These are phyloP conservation scores for Bilobella aurantiaca DNA, from an alignment of 1,140 invertebrate genomes.

Conservation along the genomic window DNA sequence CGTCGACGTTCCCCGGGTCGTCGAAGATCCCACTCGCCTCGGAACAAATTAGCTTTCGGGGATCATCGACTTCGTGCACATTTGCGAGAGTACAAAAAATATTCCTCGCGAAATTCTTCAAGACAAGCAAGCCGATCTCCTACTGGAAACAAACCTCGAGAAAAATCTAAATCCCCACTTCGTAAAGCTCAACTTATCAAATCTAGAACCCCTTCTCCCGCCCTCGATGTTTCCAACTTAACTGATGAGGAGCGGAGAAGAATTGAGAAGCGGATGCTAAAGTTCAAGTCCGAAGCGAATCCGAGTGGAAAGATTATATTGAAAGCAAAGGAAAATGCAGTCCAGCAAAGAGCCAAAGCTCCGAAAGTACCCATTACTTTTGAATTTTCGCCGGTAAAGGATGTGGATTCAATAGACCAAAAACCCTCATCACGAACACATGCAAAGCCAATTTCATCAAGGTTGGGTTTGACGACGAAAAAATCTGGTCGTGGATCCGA, in stretches of 20 bases:
- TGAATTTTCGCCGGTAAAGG: no score
- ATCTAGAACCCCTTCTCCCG: background rate
- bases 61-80: background rate
- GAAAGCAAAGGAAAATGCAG: background rate
- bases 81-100: background rate
- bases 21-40: background rate
- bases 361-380: no score
- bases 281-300: background rate
- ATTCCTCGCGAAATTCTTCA: background rate
- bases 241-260: background rate
- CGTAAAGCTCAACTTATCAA: no score
- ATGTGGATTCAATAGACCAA: background rate
- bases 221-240: background rate
- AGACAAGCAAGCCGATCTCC: background rate
- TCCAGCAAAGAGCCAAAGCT: background rate
- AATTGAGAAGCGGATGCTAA: background rate
- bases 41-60: background rate
- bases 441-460: background rate
- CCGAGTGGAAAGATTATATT: conserved; percentile 1
- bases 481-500: no score
- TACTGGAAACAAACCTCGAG: background rate
- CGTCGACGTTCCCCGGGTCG: background rate
- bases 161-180: background rate
- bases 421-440: background rate
- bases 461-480: no score